Base-by-base conservation (phyloP, 37 sponge, comb jelly and placozoan species). In the Chondrilla cf. caribensis region DNA sequence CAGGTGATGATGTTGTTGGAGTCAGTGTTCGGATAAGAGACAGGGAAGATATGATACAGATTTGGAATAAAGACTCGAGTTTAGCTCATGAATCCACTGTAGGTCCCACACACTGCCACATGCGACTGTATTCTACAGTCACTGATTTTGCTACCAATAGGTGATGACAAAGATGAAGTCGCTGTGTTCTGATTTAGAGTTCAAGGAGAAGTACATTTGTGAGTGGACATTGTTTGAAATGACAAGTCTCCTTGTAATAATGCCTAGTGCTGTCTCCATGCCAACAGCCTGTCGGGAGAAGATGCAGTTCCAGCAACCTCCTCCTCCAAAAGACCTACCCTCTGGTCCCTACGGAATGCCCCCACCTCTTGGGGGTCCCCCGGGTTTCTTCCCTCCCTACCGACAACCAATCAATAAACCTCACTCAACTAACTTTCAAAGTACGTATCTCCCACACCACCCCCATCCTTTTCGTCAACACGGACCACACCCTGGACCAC, bases 1-100 rank as follows among this genome's bases (percentile, higher is more conserved):
- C 47, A 87, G 87, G 78, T 7, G 91, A 91, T 64, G 84, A 84
- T 58, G 80, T 91, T 22, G 80, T 84, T 62, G 91, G 91, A 26
- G 85, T 91, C 40, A 87, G 87, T 81, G 85, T 91, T 19, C 65
- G 84, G 31, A 87, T 87, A 21, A 38, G 91, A 54, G 66, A 68
- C 28, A 32, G 40, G 19, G 82, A 78, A 19, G 72, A 82, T 60
- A 54, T 79, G 32, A 70, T 91, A 9, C 91, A 91, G 58, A 81
- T 91, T 4, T 91, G 91, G 91, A 81, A 91, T 54, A 51, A 78
- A 39, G 78, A 87, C 42, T 81, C 87, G 0, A 67, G 43, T 19
- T 55, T 58, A 38, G 66, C 36, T 17, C 57, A 47, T 18, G n/a
- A 72, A n/a, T 65, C 91, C 1, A 72, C 76, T 7, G 90, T 90